A percentile compares a stretch with the other conserved stretches of the same genome.
Evolutionary conservation across 2,888 invertebrate species (phyloP).

Genomic region (Melipona bicolor): DNA sequence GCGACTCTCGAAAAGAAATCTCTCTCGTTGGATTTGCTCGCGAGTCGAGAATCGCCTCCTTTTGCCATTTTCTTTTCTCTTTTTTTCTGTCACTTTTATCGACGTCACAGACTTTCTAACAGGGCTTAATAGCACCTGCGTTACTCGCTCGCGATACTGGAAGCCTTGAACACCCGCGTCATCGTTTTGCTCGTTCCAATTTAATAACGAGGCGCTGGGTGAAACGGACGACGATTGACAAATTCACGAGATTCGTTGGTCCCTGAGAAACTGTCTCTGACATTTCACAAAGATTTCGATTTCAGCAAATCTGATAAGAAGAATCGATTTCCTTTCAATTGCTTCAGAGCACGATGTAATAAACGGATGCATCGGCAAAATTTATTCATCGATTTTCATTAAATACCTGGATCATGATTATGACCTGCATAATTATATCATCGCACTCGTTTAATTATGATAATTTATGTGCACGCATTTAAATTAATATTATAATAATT

Average conservation of each 20-base stretch:
- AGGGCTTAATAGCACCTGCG: constrained; percentile 2
- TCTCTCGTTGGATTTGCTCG: constrained; percentile 42
- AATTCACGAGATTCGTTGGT: background rate
- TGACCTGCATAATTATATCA: too few relatives aligned
- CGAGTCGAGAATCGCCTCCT: background rate
- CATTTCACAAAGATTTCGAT: background rate
- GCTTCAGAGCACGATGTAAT: too few relatives aligned
- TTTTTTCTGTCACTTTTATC: background rate
- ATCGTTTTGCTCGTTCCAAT: background rate
- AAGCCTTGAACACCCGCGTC: background rate
- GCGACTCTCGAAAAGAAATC: constrained; percentile 30
- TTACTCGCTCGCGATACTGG: background rate
- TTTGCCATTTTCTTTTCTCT: background rate
- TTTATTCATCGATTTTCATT: too few relatives aligned
- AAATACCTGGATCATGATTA: too few relatives aligned
- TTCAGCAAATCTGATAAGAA: background rate
- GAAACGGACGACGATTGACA: background rate
- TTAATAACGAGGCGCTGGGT: background rate
- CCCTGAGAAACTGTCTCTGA: background rate
- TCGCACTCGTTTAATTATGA: too few relatives aligned
- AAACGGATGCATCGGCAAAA: too few relatives aligned
- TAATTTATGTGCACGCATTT: too few relatives aligned
- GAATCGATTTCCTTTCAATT: background rate
- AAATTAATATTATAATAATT: too few relatives aligned
- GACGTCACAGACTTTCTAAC: constrained; percentile 11